These are phyloP conservation scores for Sisor rabdophorus DNA, from an alignment of 2,113 vertebrate genomes.

Conservation along the genomic window DNA sequence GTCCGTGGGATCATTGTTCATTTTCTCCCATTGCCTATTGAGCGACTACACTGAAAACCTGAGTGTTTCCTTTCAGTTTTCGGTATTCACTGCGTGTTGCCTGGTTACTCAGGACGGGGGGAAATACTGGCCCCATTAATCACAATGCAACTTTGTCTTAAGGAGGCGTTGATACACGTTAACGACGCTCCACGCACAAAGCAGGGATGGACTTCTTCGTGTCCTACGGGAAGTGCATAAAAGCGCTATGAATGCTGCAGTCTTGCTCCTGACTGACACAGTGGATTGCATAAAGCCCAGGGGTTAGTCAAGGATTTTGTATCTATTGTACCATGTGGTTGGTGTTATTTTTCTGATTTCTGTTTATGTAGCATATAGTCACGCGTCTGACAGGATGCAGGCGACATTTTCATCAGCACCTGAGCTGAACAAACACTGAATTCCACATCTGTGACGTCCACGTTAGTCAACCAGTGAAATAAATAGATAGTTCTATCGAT, in stretches of 20 bases:
- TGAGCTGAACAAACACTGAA: background rate
- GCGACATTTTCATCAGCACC: background rate
- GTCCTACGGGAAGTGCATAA: slow-evolving; percentile 82
- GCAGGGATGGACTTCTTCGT: slow-evolving; percentile 97
- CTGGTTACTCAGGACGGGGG: slow-evolving; percentile 95
- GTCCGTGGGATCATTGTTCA: slow-evolving; percentile 98
- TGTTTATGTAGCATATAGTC: background rate
- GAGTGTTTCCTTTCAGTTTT: slow-evolving; percentile 99
- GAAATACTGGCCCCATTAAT: slow-evolving; percentile 84
- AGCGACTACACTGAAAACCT: slow-evolving; percentile 92
- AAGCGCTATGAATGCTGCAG: slow-evolving; percentile 57
- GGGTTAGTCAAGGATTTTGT: background rate
- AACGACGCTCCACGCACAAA: slow-evolving; percentile 96
- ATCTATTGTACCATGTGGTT: background rate
- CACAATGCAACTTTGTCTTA: slow-evolving; percentile 89
- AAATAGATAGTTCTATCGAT: background rate
- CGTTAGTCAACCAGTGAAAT: background rate
- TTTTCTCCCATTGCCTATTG: slow-evolving; percentile 86
- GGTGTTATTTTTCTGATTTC: background rate
- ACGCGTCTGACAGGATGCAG: background rate
- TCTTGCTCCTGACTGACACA: slow-evolving; percentile 7
- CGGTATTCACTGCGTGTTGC: slow-evolving; percentile 99
- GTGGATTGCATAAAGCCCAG: background rate
- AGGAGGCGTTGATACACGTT: slow-evolving; percentile 98
- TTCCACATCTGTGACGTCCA: background rate